Conservation (phyloP, 2,888 invertebrate species). For the Zeuzera pyrina region DNA sequence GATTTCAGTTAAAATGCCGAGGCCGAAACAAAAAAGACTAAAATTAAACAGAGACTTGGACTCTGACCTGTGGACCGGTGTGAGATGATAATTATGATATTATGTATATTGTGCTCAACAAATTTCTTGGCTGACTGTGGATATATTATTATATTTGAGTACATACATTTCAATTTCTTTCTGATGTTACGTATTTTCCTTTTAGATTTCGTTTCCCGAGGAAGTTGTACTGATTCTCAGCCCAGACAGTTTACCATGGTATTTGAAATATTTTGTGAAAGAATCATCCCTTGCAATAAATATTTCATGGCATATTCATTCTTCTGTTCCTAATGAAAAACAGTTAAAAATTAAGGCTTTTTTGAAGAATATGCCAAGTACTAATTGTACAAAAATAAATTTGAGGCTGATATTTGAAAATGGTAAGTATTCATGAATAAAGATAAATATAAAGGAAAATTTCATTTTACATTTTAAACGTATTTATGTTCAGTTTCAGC, state of each 20-base stretch:
- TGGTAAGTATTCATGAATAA: constrained; percentile 60
- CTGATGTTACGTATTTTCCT: no score
- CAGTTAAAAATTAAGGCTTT: constrained; percentile 43
- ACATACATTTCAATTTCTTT: no score
- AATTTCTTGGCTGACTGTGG: no score
- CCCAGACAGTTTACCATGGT: constrained; percentile 78
- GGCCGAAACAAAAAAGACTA: no score
- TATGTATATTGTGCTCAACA: no score
- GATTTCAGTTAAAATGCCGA: no score
- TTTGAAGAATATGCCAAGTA: constrained; percentile 30
- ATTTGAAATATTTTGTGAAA: constrained; percentile 74
- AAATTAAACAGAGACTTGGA: no score
- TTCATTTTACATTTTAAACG: constrained; percentile 2
- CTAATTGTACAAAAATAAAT: constrained; percentile 45
- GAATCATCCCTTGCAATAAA: constrained; percentile 65
- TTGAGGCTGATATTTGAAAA: constrained; percentile 84
- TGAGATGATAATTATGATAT: no score
- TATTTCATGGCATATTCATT: constrained; percentile 76
- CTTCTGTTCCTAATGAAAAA: constrained; percentile 67
- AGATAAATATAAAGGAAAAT: neutral
- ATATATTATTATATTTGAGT: no score
- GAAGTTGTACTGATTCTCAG: constrained; percentile 79
- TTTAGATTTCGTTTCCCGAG: constrained; percentile 50
- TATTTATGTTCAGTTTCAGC: constrained; percentile 62
- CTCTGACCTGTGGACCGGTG: no score